Evolutionary conservation across 2,888 invertebrate species (phyloP).

Genomic region (Apocheima hispidaria): DNA sequence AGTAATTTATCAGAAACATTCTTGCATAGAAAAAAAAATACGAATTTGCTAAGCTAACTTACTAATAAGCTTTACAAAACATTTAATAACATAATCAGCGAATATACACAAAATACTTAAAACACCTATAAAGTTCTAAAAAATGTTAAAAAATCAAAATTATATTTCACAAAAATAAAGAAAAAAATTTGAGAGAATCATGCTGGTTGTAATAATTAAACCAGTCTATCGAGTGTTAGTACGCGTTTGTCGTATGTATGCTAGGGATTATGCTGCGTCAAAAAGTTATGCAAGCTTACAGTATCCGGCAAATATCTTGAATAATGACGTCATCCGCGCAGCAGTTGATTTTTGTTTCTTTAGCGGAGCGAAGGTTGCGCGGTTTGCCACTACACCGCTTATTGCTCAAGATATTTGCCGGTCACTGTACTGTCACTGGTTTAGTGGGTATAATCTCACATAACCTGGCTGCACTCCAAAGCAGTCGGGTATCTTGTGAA

Average conservation of each 20-base stretch:
- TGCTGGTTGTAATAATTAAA: background rate
- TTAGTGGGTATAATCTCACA: too few relatives aligned
- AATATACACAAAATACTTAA: slow-evolving; percentile 16
- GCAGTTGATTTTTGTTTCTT: too few relatives aligned
- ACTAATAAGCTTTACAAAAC: slow-evolving; percentile 3
- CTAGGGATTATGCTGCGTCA: background rate
- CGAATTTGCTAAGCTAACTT: background rate
- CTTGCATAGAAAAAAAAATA: background rate
- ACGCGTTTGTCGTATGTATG: background rate
- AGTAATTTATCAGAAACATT: background rate
- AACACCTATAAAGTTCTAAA: slow-evolving; percentile 2
- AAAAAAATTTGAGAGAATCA: background rate
- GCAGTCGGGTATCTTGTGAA: too few relatives aligned
- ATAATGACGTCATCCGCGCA: too few relatives aligned
- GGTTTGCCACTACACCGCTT: too few relatives aligned
- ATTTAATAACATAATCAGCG: slow-evolving; percentile 5
- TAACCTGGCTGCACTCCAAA: too few relatives aligned
- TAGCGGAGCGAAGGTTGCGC: too few relatives aligned
- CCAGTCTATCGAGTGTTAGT: background rate
- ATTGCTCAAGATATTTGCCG: too few relatives aligned
- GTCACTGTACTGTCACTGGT: too few relatives aligned
- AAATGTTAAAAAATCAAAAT: background rate
- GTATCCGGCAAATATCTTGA: too few relatives aligned
- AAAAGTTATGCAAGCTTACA: background rate
- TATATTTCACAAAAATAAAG: background rate